These are phyloP conservation scores for Siphonodentalium dalli DNA, from an alignment of 2,888 invertebrate species.

Conservation along the genomic window DNA sequence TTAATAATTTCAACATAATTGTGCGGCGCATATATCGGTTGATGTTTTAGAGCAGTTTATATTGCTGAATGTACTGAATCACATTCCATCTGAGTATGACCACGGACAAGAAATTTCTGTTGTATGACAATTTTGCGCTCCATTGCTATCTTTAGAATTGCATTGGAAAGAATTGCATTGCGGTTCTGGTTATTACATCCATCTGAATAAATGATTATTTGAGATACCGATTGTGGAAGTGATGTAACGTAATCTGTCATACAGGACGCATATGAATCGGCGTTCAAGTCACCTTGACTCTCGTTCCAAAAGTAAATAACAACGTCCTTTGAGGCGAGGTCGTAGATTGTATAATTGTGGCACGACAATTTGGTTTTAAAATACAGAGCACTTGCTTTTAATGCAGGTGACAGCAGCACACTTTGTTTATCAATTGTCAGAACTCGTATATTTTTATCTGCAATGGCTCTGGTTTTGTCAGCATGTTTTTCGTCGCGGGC, in stretches of 20 bases:
- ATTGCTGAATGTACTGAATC: too few relatives aligned
- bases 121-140: not conserved
- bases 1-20: too few relatives aligned
- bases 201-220: slow-evolving; percentile 12
- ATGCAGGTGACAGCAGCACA: slow-evolving; percentile 11
- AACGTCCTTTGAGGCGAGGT: slow-evolving; percentile 8
- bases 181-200: slow-evolving; percentile 17
- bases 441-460: slow-evolving; percentile 14
- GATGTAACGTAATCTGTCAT: slow-evolving; percentile 8
- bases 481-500: slow-evolving; percentile 1
- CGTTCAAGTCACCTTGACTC: slow-evolving; percentile 23
- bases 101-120: slow-evolving; percentile 12
- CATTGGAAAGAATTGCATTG: slow-evolving; percentile 15
- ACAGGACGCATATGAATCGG: slow-evolving; percentile 16
- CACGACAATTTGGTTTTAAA: slow-evolving; percentile 22
- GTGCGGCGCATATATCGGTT: too few relatives aligned
- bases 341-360: slow-evolving; percentile 24
- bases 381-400: slow-evolving; percentile 18
- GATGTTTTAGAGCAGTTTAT: too few relatives aligned
- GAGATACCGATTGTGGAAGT: slow-evolving; percentile 1
- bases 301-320: slow-evolving; percentile 26
- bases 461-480: slow-evolving; percentile 17
- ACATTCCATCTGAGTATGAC: slow-evolving; percentile 11
- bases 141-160: slow-evolving; percentile 9
- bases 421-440: slow-evolving; percentile 18